These are phyloP conservation scores for Alloplasta piceator DNA, from an alignment of 2,888 invertebrate species.

Conservation along the genomic window DNA sequence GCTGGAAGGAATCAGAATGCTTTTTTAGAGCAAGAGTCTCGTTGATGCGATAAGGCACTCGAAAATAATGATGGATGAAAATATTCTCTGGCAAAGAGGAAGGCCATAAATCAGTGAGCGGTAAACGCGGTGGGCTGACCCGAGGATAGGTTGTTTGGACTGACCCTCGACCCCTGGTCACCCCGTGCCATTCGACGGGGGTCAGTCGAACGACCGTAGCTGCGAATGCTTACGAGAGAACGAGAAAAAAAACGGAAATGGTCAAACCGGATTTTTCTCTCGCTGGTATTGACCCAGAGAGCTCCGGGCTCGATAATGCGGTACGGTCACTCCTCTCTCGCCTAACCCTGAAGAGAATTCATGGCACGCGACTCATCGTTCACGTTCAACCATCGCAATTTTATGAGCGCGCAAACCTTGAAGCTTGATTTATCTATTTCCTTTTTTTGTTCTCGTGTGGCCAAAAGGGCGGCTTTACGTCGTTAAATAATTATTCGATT, in stretches of 20 bases:
- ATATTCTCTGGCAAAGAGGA: slow-evolving; percentile 49
- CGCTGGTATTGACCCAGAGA: slow-evolving; percentile 74
- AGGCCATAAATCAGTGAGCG: slow-evolving; percentile 80
- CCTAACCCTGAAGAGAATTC: slow-evolving; percentile 54
- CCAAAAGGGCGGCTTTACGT: slow-evolving; percentile 52
- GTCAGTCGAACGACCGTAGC: slow-evolving; percentile 41
- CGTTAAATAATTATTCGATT: slow-evolving; percentile 64
- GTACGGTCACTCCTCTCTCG: slow-evolving; percentile 80
- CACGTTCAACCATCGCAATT: slow-evolving; percentile 75
- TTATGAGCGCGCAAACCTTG: slow-evolving; percentile 56
- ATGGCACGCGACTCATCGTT: slow-evolving; percentile 77
- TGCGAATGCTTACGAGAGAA: slow-evolving; percentile 17
- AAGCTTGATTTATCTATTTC: slow-evolving; percentile 56
- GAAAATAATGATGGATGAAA: slow-evolving; percentile 30
- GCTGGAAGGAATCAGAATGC: too few species aligned
- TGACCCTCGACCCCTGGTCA: slow-evolving; percentile 79
- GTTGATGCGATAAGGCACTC: slow-evolving; percentile 1
- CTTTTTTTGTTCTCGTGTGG: slow-evolving; percentile 33
- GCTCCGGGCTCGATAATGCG: slow-evolving; percentile 70
- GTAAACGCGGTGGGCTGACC: slow-evolving; percentile 80
- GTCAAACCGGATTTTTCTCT: slow-evolving; percentile 73
- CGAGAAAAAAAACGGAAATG: slow-evolving; percentile 76
- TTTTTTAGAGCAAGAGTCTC: too few species aligned
- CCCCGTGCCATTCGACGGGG: slow-evolving; percentile 66
- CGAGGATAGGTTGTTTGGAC: slow-evolving; percentile 81